A percentile compares a stretch with the other conserved stretches of the same genome.
Evolutionary conservation across 2,888 invertebrate genomes (phyloP).

Genomic region (Rotaria macrura): DNA sequence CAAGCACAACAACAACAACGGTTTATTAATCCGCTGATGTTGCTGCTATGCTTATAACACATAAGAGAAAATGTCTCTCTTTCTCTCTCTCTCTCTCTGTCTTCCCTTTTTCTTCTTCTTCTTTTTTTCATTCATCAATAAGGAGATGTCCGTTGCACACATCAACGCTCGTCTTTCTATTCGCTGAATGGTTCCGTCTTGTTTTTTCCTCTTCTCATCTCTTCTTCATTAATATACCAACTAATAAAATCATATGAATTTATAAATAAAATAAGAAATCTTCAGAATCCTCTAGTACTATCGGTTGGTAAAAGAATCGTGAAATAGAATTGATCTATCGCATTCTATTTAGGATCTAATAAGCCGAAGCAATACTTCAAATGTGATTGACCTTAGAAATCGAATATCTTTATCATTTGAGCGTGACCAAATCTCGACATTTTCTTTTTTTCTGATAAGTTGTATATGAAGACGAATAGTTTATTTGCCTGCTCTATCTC

Average conservation of each 20-base stretch:
- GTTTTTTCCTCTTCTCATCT: neutral
- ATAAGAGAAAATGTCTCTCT: neutral
- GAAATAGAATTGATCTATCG: neutral
- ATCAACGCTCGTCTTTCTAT: neutral
- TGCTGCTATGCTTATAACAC: conserved; percentile 3
- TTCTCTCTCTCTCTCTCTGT: neutral
- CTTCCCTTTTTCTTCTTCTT: neutral
- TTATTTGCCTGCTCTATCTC: conserved; percentile 10
- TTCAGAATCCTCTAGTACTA: neutral
- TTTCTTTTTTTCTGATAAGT: conserved; percentile 12
- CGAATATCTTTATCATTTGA: neutral
- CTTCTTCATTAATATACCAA: neutral
- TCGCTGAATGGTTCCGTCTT: neutral
- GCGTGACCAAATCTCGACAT: conserved; percentile 12
- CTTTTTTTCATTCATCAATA: neutral
- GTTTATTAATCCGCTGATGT: conserved; percentile 12
- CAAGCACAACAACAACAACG: conserved; percentile 6
- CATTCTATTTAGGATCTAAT: neutral
- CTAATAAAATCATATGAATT: neutral
- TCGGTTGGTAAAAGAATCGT: neutral
- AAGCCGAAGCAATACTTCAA: neutral
- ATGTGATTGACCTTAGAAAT: conserved; percentile 1
- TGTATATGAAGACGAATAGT: neutral
- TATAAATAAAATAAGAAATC: neutral
- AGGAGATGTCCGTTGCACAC: neutral